Conservation (phyloP, 1,140 invertebrate genomes). For the Lepidurus apus region DNA sequence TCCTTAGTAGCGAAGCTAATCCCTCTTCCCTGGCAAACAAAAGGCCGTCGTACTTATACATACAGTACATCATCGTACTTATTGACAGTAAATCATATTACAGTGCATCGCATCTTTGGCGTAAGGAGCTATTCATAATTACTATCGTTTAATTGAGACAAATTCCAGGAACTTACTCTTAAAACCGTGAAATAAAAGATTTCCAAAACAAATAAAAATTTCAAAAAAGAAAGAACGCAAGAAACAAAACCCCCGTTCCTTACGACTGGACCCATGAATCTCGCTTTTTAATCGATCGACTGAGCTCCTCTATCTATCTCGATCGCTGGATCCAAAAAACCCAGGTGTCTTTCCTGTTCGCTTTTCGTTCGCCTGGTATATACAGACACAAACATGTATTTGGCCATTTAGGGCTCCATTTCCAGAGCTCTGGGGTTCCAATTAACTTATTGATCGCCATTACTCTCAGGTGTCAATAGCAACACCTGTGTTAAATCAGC, state of each 20-base stretch:
- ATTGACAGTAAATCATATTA: too few species aligned
- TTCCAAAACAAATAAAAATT: not conserved
- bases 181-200: too few species aligned
- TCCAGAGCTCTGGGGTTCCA: not conserved
- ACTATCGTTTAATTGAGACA: too few species aligned
- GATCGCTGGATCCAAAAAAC: not conserved
- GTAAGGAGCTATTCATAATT: too few species aligned
- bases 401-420: not conserved
- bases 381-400: not conserved
- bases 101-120: too few species aligned
- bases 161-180: too few species aligned
- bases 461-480: not conserved
- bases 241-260: not conserved
- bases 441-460: slow-evolving; percentile 10
- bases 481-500: not conserved
- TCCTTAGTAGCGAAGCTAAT: too few species aligned
- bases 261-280: not conserved
- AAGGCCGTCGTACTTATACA: too few species aligned
- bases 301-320: not conserved
- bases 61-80: too few species aligned
- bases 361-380: not conserved
- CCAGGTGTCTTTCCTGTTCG: not conserved
- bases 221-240: not conserved
- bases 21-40: too few species aligned
- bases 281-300: not conserved